Percentiles rank a stretch among this genome's conserved stretches.
Conservation (phyloP, 1,140 invertebrate genomes). For the Ceratina japonica region DNA sequence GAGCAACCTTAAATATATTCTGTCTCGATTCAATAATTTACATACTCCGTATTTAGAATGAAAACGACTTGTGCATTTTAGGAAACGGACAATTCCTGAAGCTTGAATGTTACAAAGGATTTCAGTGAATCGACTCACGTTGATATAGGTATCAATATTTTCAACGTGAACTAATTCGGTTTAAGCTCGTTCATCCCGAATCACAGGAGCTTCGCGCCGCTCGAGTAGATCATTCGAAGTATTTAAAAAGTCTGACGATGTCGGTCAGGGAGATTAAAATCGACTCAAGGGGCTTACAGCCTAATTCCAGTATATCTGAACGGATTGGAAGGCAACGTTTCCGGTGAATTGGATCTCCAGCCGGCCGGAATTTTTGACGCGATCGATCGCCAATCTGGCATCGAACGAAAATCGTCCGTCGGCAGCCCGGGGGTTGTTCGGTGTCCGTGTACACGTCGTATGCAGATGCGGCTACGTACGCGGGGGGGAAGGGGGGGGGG, state of each 20-base stretch:
- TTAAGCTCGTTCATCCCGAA: background rate
- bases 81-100: too few relatives aligned
- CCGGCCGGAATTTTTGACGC: constrained; percentile 35
- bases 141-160: background rate
- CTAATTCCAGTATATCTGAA: constrained; percentile 45
- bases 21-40: too few relatives aligned
- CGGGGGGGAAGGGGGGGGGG: too few relatives aligned
- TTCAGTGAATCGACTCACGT: background rate
- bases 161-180: background rate
- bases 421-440: constrained; percentile 38
- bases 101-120: too few relatives aligned
- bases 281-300: constrained; percentile 46
- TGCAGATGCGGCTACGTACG: constrained; percentile 20
- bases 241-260: constrained; percentile 10
- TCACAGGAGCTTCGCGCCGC: background rate
- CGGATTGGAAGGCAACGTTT: constrained; percentile 57
- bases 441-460: too few relatives aligned
- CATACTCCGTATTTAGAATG: too few relatives aligned
- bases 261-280: constrained; percentile 49
- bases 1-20: too few relatives aligned
- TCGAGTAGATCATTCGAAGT: background rate
- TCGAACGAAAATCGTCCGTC: constrained; percentile 52
- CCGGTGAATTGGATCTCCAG: constrained; percentile 40
- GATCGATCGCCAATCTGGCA: constrained; percentile 47
- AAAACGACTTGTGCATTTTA: too few relatives aligned